These are phyloP conservation scores for Machimus atricapillus DNA, from an alignment of 2,888 invertebrate species.

Conservation along the genomic window DNA sequence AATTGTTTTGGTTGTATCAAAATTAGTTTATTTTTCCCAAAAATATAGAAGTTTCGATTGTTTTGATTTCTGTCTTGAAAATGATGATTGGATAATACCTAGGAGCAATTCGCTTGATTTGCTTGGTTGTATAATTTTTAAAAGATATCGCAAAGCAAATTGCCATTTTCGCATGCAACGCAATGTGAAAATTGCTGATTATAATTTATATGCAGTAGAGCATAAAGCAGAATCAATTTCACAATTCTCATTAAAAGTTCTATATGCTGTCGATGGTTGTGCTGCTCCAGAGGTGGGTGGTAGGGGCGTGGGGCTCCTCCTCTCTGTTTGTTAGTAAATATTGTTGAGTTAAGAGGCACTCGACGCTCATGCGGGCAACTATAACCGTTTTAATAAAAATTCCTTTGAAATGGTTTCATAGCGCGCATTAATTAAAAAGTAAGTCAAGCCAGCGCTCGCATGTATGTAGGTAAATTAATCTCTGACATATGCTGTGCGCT, in stretches of 20 bases:
- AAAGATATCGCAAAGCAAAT: background rate
- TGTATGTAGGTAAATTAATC: background rate
- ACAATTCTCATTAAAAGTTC: slow-evolving; percentile 7
- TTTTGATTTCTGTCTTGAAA: too few species aligned
- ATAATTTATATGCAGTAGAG: background rate
- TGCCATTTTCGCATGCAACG: background rate
- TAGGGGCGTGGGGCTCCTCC: background rate
- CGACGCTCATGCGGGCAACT: background rate
- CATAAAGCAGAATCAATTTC: background rate
- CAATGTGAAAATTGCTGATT: background rate
- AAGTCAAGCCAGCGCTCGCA: background rate
- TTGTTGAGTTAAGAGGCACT: background rate
- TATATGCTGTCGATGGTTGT: background rate
- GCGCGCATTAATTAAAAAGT: background rate
- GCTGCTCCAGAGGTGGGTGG: background rate
- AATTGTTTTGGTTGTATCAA: too few species aligned
- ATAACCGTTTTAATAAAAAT: background rate
- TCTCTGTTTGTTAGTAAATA: background rate
- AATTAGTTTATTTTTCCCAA: too few species aligned
- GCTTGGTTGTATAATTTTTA: background rate
- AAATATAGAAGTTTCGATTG: too few species aligned
- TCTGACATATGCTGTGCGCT: background rate
- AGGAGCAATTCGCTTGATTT: too few species aligned
- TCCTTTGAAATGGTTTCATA: slow-evolving; percentile 11
- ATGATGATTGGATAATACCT: too few species aligned